Evolutionary conservation across 1,140 invertebrate genomes (phyloP), one percentile per base, ranked within the genome.

Genomic region (Drosophila melanica): DNA sequence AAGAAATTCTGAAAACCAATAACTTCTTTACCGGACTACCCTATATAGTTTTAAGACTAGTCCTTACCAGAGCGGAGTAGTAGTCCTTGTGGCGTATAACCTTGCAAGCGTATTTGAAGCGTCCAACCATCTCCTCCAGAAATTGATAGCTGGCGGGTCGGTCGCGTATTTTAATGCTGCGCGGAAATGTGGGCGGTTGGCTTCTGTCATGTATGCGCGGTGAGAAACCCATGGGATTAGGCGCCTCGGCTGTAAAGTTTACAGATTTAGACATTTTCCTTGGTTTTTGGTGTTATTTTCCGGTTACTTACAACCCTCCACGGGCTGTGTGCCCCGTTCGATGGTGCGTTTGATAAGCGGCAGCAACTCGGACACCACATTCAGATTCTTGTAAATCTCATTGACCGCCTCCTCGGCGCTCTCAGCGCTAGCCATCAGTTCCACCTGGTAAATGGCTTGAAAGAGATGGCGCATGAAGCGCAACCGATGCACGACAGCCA

Each of bases 181-280:
- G 94, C 9, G 98, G 98, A 94, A 99, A 99, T n/a, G 98, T 99
- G 1, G 98, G 98, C 41, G 98, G 98, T 30, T 99, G 93, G 33
- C 99, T 93, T 73, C 98, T 95, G 92, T 99, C 98, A 93, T 99
- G 99, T 37, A 98, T 96, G 91, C 98, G 95, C 18, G 98, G 97
- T 90, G 99, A 98, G 93, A 99, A 99, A 1, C 98, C 98, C 93
- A 98, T 95, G 0, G 94, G 93, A 78, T 94, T 94, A 4, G 94
- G 94, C 10, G 93, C 92, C 54, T 94, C 94, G 12, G 93, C 93
- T 94, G 75, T 4, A 89, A 60, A 11, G 71, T 27, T 54, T 3
- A 23, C 16, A 23, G 6, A 20, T 39, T 50, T 30, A 1, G n/a
- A n/a, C n/a, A n/a, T n/a, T n/a, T n/a, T n/a, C n/a, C n/a, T n/a